These are phyloP conservation scores for Ochlodes sylvanus DNA, from an alignment of 2,888 invertebrate genomes.

Conservation along the genomic window DNA sequence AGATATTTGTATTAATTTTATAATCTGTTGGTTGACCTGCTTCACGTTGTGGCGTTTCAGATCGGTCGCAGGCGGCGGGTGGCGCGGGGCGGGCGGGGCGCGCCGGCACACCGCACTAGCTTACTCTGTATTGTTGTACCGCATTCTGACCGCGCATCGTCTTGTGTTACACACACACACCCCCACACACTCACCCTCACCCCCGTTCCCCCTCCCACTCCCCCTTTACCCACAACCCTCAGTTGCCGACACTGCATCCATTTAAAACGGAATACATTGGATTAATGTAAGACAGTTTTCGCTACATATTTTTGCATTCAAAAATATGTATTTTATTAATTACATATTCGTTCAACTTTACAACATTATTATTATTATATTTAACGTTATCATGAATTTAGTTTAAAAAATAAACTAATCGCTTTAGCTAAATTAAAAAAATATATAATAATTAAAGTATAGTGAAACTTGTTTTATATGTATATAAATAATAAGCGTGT, in stretches of 20 bases:
- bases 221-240: neutral
- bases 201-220: neutral
- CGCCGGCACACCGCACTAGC: conserved; percentile 9
- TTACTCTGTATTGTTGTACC: conserved; percentile 6
- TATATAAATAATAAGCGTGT: conserved; percentile 28
- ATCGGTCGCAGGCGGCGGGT: conserved; percentile 15
- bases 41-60: conserved; percentile 5
- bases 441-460: conserved; percentile 31
- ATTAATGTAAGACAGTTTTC: conserved; percentile 34
- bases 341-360: conserved; percentile 32
- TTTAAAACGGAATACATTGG: conserved; percentile 26
- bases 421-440: conserved; percentile 37
- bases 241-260: conserved; percentile 18
- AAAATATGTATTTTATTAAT: conserved; percentile 45
- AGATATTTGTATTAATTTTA: no score
- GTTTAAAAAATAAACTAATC: conserved; percentile 26
- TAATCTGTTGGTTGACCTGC: no score
- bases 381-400: conserved; percentile 36
- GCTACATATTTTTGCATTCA: conserved; percentile 32
- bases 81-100: conserved; percentile 7
- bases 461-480: conserved; percentile 38
- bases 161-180: conserved; percentile 37
- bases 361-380: conserved; percentile 33
- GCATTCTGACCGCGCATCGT: conserved; percentile 11
- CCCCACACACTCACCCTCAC: no score